Percentiles rank a stretch among this genome's conserved stretches.
These are phyloP conservation scores for Cyclina sinensis DNA, from an alignment of 1,140 invertebrate species.

Conservation along the genomic window DNA sequence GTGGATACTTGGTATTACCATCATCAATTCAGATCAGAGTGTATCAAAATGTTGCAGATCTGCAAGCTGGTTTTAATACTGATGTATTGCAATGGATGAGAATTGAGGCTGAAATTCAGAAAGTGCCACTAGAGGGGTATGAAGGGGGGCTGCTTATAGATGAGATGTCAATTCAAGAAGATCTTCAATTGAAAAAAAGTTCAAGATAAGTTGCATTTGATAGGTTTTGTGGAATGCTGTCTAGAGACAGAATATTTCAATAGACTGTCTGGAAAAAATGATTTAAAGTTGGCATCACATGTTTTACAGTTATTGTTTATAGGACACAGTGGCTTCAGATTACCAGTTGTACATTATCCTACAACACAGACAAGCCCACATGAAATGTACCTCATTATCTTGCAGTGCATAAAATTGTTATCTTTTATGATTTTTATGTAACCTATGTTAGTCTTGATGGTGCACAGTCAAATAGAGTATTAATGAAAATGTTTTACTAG, in stretches of 20 bases:
- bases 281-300: slow-evolving; percentile 48
- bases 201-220: background rate
- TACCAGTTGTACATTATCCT: slow-evolving; percentile 63
- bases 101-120: slow-evolving; percentile 26
- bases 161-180: background rate
- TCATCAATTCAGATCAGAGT: slow-evolving; percentile 24
- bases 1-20: slow-evolving; percentile 59
- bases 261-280: slow-evolving; percentile 33
- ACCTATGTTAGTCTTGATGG: slow-evolving; percentile 62
- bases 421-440: slow-evolving; percentile 33
- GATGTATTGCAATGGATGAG: slow-evolving; percentile 62
- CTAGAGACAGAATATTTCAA: slow-evolving; percentile 17
- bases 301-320: slow-evolving; percentile 63
- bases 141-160: slow-evolving; percentile 36
- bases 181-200: too few species aligned
- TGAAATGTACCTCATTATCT: slow-evolving; percentile 56
- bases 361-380: slow-evolving; percentile 40
- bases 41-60: slow-evolving; percentile 59
- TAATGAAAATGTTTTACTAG: background rate
- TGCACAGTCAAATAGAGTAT: background rate
- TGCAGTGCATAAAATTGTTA: slow-evolving; percentile 48
- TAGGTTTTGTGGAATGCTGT: slow-evolving; percentile 28
- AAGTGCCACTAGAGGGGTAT: slow-evolving; percentile 30
- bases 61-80: slow-evolving; percentile 58
- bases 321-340: slow-evolving; percentile 65